Conservation (phyloP, 1,140 invertebrate genomes). For the Rhagoletis zephyria region DNA sequence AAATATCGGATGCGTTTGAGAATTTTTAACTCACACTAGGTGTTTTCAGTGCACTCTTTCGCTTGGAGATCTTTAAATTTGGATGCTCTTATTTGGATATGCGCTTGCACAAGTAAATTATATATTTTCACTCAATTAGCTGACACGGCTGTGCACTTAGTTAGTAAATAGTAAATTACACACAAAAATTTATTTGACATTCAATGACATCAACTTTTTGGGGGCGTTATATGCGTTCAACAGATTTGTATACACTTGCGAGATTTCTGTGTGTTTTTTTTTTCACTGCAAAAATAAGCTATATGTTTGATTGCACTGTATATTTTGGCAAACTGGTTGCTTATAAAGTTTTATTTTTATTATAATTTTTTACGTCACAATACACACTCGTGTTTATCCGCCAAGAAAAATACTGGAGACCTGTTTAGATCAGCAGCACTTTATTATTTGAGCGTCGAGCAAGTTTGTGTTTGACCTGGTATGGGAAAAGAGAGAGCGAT, state of each 20-base stretch:
- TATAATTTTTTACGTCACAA: background rate
- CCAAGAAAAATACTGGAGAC: background rate
- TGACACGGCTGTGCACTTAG: background rate
- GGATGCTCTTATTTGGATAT: conserved; percentile 18
- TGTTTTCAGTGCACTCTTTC: background rate
- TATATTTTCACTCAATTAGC: background rate
- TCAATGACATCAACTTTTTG: conserved; percentile 7
- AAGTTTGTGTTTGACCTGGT: background rate
- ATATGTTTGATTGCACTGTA: background rate
- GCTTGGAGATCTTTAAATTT: background rate
- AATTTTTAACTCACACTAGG: background rate
- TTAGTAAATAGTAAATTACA: no score
- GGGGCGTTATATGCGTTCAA: conserved; percentile 8
- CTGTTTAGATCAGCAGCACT: conserved; percentile 1
- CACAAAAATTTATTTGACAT: conserved; percentile 39
- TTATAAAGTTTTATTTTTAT: background rate
- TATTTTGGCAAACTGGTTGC: background rate
- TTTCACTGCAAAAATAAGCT: background rate
- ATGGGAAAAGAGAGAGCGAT: background rate
- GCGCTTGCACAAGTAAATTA: background rate
- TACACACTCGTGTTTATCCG: background rate
- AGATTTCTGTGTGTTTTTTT: background rate
- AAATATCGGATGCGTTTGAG: background rate
- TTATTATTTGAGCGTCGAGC: background rate
- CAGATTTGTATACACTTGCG: background rate